Evolutionary conservation across 2,113 vertebrate genomes (phyloP).

Genomic region (Delphinapterus leucas): DNA sequence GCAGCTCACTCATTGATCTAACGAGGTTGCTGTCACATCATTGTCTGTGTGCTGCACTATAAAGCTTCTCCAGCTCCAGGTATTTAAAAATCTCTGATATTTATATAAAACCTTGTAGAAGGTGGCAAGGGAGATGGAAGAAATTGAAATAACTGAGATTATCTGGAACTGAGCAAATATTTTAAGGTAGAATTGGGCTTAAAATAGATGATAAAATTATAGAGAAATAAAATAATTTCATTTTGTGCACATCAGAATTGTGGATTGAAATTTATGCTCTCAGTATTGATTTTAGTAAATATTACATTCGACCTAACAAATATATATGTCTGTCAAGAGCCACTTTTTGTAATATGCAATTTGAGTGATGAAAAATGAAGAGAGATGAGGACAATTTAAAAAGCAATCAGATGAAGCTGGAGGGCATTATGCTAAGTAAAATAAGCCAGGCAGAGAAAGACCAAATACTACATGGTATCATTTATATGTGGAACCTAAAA

Average conservation of each 20-base stretch:
- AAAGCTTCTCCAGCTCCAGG: background rate
- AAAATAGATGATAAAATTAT: background rate
- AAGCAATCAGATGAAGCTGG: background rate
- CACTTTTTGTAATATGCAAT: background rate
- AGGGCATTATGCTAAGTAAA: background rate
- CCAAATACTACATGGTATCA: background rate
- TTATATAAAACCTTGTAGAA: background rate
- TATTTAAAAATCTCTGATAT: background rate
- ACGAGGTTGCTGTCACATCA: background rate
- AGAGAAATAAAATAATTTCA: background rate
- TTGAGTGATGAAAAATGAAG: background rate
- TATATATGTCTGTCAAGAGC: background rate
- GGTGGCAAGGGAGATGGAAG: background rate
- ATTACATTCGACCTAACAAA: background rate
- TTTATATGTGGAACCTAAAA: background rate
- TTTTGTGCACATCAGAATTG: background rate
- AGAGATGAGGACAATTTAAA: background rate
- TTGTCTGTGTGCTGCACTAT: background rate
- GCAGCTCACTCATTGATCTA: background rate
- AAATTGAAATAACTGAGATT: background rate
- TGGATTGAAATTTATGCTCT: background rate
- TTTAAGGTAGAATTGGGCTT: background rate
- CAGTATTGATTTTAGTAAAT: background rate
- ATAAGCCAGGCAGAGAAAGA: background rate
- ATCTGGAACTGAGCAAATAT: background rate